A percentile compares a stretch with the other conserved stretches of the same genome.
These are phyloP conservation scores for Phoebastria nigripes DNA, from an alignment of 2,797 vertebrate genomes.

Conservation along the genomic window DNA sequence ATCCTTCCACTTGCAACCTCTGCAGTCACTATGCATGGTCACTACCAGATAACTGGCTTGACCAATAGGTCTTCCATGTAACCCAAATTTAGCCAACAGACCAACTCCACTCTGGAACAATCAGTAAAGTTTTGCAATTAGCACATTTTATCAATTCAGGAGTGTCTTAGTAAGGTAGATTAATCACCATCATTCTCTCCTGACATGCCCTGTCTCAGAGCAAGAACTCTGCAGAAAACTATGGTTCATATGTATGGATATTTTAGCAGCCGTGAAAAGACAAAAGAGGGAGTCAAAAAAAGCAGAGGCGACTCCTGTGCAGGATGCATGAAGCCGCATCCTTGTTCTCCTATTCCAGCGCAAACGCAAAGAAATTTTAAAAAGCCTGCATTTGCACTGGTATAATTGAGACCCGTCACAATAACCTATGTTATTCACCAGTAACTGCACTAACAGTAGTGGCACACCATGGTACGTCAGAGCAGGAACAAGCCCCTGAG, in stretches of 20 bases:
- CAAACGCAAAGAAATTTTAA: not conserved
- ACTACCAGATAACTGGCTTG: not conserved
- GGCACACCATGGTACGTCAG: not conserved
- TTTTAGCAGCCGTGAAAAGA: not conserved
- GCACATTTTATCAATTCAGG: not conserved
- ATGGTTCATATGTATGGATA: fast-evolving
- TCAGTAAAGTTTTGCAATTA: not conserved
- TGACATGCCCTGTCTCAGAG: not conserved
- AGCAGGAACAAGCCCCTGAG: not conserved
- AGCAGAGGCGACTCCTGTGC: not conserved
- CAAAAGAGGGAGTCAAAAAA: not conserved
- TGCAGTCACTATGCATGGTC: not conserved
- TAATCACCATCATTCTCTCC: not conserved
- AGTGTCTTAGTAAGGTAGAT: not conserved
- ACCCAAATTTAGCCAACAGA: not conserved
- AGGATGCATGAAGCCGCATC: not conserved
- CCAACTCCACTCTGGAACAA: not conserved
- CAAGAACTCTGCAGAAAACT: not conserved
- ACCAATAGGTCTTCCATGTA: not conserved
- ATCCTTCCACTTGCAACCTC: not conserved
- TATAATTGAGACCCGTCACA: not conserved
- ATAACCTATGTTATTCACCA: not conserved
- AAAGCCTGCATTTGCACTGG: not conserved
- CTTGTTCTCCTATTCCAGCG: not conserved
- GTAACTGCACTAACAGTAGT: not conserved